Evolutionary conservation across 2,888 invertebrate species (phyloP), one percentile per base, ranked within the genome.

Genomic region (Euphydryas editha): DNA sequence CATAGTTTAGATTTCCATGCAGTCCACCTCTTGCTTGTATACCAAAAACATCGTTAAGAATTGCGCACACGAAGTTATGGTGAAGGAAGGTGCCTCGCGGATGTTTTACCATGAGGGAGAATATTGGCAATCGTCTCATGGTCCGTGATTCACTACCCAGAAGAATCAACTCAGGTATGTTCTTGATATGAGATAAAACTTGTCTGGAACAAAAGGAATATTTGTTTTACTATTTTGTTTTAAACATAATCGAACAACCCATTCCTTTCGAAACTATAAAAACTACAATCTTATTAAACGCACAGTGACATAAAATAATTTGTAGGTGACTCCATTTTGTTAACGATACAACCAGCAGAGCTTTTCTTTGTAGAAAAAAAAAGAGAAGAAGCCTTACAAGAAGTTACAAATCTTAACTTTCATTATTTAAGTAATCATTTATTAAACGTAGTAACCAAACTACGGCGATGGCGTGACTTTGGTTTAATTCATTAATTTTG

Each of bases 31-130:
- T 93, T 0, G 96, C 96, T 87, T 98, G 98, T 62, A 98, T 97
- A 0, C 98, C 98, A 83, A 98, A 98, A 30, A 98, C 95, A 80
- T 98, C 98, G 81, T 98, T 98, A 54, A 98, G 93, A 20, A 98
- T 94, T 11, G 97, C 96, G 75, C 96, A 96, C 11, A 98, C 95
- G 89, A 96, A 95, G 87, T 98, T 98, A 85, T 98, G 97, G 84
- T 98, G 98, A 1, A 98, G 94, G 82, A 96, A 98, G 15, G 96
- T 95, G 39, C 97, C 96, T 46, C 96, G 90, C 0, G 96, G 95
- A 83, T 98, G 97, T 73, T 96, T 94, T 59, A 98, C 95, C 92
- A 98, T 94, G 78, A 98, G 95, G 6, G 98, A 97, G 84, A 98
- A 96, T 65, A 98, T 95, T 2, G 98, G 96, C 30, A 98, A 93